Evolutionary conservation across 2,797 vertebrate genomes (phyloP).

Genomic region (Choloepus didactylus): DNA sequence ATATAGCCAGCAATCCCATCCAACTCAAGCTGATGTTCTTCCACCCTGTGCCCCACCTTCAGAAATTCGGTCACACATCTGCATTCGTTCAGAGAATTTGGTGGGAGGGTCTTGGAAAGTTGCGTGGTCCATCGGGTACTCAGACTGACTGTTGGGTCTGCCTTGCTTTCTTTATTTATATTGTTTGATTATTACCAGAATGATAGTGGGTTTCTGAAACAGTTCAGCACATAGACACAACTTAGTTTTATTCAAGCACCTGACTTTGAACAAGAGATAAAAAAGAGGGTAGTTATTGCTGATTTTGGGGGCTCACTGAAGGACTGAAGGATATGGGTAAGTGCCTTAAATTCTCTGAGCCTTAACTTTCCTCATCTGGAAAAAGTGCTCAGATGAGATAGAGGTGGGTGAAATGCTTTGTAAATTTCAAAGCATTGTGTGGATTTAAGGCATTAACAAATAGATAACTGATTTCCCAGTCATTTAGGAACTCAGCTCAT

Average conservation of each 20-base stretch:
- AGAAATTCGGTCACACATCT: not conserved
- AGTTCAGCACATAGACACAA: not conserved
- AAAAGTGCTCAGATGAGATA: slow-evolving; percentile 31
- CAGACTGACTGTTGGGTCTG: not conserved
- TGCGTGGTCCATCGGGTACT: not conserved
- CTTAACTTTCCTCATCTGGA: slow-evolving; percentile 6
- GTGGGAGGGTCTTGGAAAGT: not conserved
- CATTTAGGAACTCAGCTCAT: slow-evolving; percentile 37
- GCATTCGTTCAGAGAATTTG: slow-evolving; percentile 30
- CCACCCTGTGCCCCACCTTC: not conserved
- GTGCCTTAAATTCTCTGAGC: not conserved
- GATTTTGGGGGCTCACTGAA: not conserved
- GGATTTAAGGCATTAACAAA: slow-evolving; percentile 39
- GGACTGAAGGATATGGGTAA: not conserved
- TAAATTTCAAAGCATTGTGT: slow-evolving; percentile 19
- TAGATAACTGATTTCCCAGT: not conserved
- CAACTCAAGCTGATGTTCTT: not conserved
- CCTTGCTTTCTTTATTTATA: not conserved
- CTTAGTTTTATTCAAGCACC: not conserved
- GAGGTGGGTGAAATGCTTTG: not conserved
- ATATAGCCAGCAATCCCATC: not conserved
- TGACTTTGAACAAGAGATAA: slow-evolving; percentile 32
- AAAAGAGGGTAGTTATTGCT: slow-evolving; percentile 1
- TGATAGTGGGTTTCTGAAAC: not conserved
- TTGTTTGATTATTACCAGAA: not conserved